phyloP scores from a whole-genome alignment of 2,797 vertebrate genomes.

The Tragelaphus oryx region DNA sequence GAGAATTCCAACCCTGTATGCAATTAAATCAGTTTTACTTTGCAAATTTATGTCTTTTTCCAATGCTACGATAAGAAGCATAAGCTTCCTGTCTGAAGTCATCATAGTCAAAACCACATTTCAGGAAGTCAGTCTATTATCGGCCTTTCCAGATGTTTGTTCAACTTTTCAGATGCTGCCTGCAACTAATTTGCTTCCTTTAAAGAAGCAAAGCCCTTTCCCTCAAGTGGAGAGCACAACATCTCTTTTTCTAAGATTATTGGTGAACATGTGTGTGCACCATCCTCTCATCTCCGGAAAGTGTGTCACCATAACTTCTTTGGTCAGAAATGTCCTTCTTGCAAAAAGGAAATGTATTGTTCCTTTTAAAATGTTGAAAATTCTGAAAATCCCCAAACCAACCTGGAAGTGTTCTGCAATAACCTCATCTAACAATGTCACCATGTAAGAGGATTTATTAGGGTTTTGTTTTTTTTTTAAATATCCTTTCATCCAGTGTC shows the following conservation, averaged over 20 bases:
- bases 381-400: accelerated
- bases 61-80: slow-evolving; percentile 40
- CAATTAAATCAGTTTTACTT: slow-evolving; percentile 35
- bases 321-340: slow-evolving; percentile 44
- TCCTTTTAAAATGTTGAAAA: not conserved
- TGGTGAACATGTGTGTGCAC: not conserved
- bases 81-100: slow-evolving; percentile 73
- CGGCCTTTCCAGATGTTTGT: slow-evolving; percentile 73
- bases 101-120: slow-evolving; percentile 53
- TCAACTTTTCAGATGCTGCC: slow-evolving; percentile 52
- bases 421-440: not conserved
- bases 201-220: slow-evolving; percentile 57
- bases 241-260: not conserved
- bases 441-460: not conserved
- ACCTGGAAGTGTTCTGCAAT: not conserved
- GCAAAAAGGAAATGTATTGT: slow-evolving; percentile 60
- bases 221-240: not conserved
- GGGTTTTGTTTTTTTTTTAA: slow-evolving; percentile 22
- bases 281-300: slow-evolving; percentile 67
- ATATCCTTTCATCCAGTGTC: not conserved
- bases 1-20: not conserved
- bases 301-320: slow-evolving; percentile 66
- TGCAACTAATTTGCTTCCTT: slow-evolving; percentile 68
- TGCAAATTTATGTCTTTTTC: slow-evolving; percentile 55
- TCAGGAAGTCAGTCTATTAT: slow-evolving; percentile 77